Percentiles rank a stretch among this genome's conserved stretches.
Conservation (phyloP, 2,113 vertebrate genomes). For the Galeopterus variegatus region DNA sequence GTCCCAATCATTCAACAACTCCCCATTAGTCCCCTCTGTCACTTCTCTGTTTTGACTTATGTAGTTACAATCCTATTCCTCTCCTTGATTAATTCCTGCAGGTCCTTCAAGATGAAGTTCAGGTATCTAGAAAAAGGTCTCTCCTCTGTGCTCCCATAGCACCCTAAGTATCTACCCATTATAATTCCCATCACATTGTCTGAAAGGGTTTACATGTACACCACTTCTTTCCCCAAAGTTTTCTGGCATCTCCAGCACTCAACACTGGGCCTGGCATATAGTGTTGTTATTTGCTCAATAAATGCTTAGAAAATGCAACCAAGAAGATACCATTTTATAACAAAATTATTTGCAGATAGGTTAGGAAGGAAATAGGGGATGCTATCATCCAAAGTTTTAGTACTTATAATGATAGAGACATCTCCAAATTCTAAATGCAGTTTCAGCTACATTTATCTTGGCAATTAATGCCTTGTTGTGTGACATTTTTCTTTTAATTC, state of each 20-base stretch:
- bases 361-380: not conserved
- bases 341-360: not conserved
- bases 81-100: not conserved
- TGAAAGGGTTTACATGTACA: not conserved
- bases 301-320: not conserved
- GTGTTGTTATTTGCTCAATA: not conserved
- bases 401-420: not conserved
- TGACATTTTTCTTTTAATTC: conserved; percentile 36
- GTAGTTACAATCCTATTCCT: not conserved
- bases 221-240: not conserved
- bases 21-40: not conserved
- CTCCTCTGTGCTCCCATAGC: not conserved
- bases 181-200: not conserved
- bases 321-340: not conserved
- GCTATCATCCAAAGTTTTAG: not conserved
- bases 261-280: not conserved
- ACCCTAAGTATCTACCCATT: not conserved
- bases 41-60: not conserved
- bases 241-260: not conserved
- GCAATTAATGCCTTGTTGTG: not conserved
- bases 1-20: not conserved
- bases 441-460: not conserved
- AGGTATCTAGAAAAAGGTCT: not conserved
- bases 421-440: not conserved
- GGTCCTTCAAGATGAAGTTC: not conserved